A percentile compares a stretch with the other conserved stretches of the same genome.
Conservation (phyloP, 1,140 invertebrate species). For the Pseudomyrmex concolor region DNA sequence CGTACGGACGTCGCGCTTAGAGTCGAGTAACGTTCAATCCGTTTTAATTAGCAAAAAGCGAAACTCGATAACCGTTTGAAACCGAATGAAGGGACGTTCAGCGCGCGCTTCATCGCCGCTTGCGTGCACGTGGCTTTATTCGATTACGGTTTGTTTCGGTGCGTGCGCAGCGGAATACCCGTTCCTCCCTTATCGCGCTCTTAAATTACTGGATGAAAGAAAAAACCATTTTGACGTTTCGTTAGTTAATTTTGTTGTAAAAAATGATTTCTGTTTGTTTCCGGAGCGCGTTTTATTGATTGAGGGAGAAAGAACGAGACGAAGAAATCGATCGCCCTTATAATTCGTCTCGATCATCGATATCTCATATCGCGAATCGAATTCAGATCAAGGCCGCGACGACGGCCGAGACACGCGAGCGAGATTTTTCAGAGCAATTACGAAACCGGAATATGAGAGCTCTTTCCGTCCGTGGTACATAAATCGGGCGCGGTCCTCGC, state of each 20-base stretch:
- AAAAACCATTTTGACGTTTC: too few species aligned
- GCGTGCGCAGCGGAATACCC: too few species aligned
- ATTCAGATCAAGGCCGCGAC: slow-evolving; percentile 64
- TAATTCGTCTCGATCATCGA: slow-evolving; percentile 32
- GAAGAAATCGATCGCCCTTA: slow-evolving; percentile 3
- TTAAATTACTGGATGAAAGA: too few species aligned
- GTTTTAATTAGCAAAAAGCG: slow-evolving; percentile 19
- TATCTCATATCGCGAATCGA: slow-evolving; percentile 6
- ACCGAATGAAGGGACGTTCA: neutral
- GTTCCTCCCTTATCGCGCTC: too few species aligned
- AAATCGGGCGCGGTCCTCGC: slow-evolving; percentile 42
- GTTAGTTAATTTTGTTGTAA: too few species aligned
- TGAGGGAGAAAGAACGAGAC: neutral
- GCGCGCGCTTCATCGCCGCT: neutral
- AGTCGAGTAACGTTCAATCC: neutral
- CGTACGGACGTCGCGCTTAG: too few species aligned
- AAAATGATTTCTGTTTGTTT: too few species aligned
- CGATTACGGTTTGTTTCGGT: too few species aligned
- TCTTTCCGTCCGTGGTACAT: neutral
- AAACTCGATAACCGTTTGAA: neutral
- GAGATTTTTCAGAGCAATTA: slow-evolving; percentile 47
- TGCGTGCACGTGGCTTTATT: too few species aligned
- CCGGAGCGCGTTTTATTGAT: neutral
- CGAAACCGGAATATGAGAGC: slow-evolving; percentile 25
- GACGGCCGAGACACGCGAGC: slow-evolving; percentile 19